These are phyloP conservation scores for Stegastes partitus DNA, from an alignment of 2,113 vertebrate genomes.

Conservation along the genomic window DNA sequence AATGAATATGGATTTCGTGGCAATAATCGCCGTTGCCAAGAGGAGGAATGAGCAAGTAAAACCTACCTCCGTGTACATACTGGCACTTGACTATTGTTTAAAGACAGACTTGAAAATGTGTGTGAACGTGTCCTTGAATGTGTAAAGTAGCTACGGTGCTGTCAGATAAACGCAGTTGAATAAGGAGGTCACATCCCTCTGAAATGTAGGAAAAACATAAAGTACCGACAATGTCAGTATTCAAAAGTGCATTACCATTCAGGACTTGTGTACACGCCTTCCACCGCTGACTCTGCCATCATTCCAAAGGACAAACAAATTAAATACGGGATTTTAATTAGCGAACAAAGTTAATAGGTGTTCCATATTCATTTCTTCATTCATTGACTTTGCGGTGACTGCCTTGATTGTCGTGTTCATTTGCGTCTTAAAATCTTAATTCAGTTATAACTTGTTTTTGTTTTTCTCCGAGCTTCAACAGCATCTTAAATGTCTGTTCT, in stretches of 20 bases:
- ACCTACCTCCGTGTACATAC: no score
- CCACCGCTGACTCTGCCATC: background rate
- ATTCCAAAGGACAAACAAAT: constrained; percentile 6
- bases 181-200: no score
- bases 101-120: background rate
- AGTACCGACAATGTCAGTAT: no score
- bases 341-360: background rate
- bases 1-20: background rate
- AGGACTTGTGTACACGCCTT: background rate
- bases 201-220: no score
- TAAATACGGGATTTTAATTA: constrained; percentile 13
- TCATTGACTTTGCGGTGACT: background rate
- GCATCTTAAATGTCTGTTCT: constrained; percentile 13
- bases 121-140: background rate
- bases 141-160: background rate
- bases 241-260: background rate
- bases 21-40: background rate
- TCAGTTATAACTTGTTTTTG: constrained; percentile 18
- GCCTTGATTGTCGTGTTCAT: constrained; percentile 11
- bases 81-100: no score
- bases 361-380: constrained; percentile 21
- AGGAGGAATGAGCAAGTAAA: no score
- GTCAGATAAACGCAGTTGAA: background rate
- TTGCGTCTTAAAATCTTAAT: constrained; percentile 11
- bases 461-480: constrained; percentile 5